These are phyloP conservation scores for Bothrops jararaca DNA, from an alignment of 2,113 vertebrate species.

Conservation along the genomic window DNA sequence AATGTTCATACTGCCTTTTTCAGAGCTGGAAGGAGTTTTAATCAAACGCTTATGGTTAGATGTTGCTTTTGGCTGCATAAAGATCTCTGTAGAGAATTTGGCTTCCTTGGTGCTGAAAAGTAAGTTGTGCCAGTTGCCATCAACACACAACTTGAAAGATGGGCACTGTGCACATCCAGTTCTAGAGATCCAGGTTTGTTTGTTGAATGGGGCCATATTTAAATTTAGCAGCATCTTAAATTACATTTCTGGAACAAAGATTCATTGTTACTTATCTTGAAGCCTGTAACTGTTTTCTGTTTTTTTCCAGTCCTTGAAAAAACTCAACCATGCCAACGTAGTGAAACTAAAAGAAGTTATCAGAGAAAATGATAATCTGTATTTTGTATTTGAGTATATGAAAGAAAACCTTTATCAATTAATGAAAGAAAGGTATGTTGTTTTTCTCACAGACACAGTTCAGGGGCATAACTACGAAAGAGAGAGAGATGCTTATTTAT, in stretches of 20 bases:
- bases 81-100: not conserved
- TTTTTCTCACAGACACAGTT: not conserved
- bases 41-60: not conserved
- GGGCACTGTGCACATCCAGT: not conserved
- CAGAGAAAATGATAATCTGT: slow-evolving; percentile 81
- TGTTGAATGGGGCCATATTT: not conserved
- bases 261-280: slow-evolving; percentile 8
- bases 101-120: not conserved
- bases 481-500: not conserved
- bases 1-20: not conserved
- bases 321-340: slow-evolving; percentile 80
- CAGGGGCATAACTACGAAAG: not conserved
- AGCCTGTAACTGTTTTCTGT: slow-evolving; percentile 34
- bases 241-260: slow-evolving; percentile 2
- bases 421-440: slow-evolving; percentile 83
- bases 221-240: not conserved
- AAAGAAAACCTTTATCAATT: slow-evolving; percentile 84
- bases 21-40: not conserved
- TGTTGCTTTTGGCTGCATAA: not conserved
- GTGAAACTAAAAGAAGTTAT: slow-evolving; percentile 84
- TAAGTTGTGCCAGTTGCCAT: not conserved
- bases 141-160: not conserved
- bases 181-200: not conserved
- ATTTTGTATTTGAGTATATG: slow-evolving; percentile 85
- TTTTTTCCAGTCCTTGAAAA: slow-evolving; percentile 78